phyloP scores from a whole-genome alignment of 64 coral and sea anemone species.

The Porites australiensis region DNA sequence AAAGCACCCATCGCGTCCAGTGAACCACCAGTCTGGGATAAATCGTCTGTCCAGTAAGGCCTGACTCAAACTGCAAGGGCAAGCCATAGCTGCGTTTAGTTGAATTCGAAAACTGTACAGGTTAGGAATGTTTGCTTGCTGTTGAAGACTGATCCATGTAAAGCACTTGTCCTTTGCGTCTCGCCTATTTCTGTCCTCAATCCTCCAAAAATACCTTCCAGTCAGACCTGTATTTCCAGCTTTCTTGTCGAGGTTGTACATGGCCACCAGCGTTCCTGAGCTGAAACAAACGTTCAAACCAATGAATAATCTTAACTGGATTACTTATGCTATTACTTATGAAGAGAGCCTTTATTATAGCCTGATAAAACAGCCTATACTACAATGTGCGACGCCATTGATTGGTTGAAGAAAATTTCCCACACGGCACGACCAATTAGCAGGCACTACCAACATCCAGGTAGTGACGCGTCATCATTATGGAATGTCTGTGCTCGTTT shows the following conservation, averaged over 20 bases:
- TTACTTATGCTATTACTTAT: no score
- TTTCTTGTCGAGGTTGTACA: not conserved
- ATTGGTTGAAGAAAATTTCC: no score
- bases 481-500: no score
- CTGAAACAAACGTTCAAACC: no score
- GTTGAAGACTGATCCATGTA: not conserved
- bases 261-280: not conserved
- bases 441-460: no score
- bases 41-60: constrained; percentile 14
- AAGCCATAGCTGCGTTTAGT: not conserved
- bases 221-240: not conserved
- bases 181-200: not conserved
- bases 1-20: not conserved
- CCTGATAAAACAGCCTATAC: no score
- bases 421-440: no score
- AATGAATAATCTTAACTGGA: no score
- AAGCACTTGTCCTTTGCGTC: not conserved
- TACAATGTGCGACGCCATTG: no score
- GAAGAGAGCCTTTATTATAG: no score
- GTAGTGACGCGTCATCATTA: no score
- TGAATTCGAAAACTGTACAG: not conserved
- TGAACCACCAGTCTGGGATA: not conserved
- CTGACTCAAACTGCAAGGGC: not conserved
- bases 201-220: constrained; percentile 9
- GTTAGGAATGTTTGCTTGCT: not conserved